A percentile compares a stretch with the other conserved stretches of the same genome.
phyloP scores from a whole-genome alignment of 2,797 vertebrate species.

The Dicrostonyx torquatus region DNA sequence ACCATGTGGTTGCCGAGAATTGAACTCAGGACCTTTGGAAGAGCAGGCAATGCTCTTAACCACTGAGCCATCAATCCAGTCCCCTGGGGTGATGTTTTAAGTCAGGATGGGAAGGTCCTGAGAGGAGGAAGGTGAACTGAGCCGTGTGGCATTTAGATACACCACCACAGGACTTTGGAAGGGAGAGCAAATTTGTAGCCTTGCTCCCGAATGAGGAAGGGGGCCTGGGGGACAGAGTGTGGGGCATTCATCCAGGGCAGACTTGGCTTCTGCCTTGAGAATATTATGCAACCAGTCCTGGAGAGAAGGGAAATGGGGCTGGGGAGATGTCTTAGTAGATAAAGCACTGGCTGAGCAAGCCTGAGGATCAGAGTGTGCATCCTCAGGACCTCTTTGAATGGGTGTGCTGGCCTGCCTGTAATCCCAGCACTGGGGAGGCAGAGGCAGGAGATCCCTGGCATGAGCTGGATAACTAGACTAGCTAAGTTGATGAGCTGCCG shows the following conservation, averaged over 20 bases:
- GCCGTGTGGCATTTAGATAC: too few species aligned
- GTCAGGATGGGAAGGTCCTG: too few species aligned
- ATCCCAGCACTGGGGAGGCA: not conserved
- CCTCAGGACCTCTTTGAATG: too few species aligned
- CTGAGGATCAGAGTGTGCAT: not conserved
- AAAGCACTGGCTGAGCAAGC: not conserved
- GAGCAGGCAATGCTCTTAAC: too few species aligned
- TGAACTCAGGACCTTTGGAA: too few species aligned
- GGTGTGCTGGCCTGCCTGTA: not conserved
- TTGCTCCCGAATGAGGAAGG: not conserved
- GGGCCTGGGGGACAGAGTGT: not conserved
- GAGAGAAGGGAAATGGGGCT: not conserved
- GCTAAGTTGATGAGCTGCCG: not conserved
- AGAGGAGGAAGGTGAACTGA: not conserved
- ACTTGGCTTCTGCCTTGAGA: not conserved
- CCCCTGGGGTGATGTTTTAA: not conserved
- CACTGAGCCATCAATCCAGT: too few species aligned
- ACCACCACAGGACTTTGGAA: too few species aligned
- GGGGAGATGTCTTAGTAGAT: not conserved
- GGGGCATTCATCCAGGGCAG: not conserved
- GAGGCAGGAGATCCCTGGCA: not conserved
- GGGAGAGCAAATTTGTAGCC: fast-evolving
- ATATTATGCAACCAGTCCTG: not conserved
- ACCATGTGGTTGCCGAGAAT: too few species aligned
- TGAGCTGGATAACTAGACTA: not conserved